Base-by-base conservation (phyloP, 2,888 invertebrate genomes). In the Stegana nigrithorax region DNA sequence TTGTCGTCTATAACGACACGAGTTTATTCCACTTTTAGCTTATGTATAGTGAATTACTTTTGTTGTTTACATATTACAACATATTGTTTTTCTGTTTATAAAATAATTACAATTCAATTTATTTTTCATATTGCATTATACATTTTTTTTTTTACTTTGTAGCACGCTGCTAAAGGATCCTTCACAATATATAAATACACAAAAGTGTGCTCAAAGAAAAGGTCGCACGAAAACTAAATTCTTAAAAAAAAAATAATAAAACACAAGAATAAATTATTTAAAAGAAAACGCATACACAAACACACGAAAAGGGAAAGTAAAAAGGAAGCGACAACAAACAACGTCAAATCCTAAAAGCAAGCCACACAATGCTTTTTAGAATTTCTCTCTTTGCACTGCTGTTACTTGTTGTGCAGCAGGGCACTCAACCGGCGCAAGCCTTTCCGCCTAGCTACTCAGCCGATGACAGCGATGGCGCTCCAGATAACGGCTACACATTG, bases 361-460 rank as follows among this genome's bases (percentile, higher is more conserved):
- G 64, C 60, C 59, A 67, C 62, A 67, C 71, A 67, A 77, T 80
- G 77, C 73, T 79, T 71, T 66, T 66, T 64, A 67, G 68, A 73
- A 70, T 68, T 36, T 60, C 62, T 51, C 63, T 26, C 10, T 12
- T 53, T 14, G 51, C 66, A 64, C 68, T 70, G 65, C 64, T 69
- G 59, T 57, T 53, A 8, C 55, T 66, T 66, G 66, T 67, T 70
- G 36, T 68, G 66, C 26, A 66, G 60, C 56, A 68, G 57, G 66
- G 65, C 60, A 39, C 44, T 45, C 55, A 39, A 59, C 19, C 45
- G 25, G 56, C 53, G 17, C 53, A 44, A 14, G 76, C 71, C 65
- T 73, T 69, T 65, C 72, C 71, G 53, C 67, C 64, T 14, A 63
- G 51, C 62, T 62, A 62, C 53, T 51, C 59, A 51, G 59, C 27